These are phyloP conservation scores for Hyperoplus lanceolatus DNA, from an alignment of 2,797 vertebrate species.

Conservation along the genomic window DNA sequence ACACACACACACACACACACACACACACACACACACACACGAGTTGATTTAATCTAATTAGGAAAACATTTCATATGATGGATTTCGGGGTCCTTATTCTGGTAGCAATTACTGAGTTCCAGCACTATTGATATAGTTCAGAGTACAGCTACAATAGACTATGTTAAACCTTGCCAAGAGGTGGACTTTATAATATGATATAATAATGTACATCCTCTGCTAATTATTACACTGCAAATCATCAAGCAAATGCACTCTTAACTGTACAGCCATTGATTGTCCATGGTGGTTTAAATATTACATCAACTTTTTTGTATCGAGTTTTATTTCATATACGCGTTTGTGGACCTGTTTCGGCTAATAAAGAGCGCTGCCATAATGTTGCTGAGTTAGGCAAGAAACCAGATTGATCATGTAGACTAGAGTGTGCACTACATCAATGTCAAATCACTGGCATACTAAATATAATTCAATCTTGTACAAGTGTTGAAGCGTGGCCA, in stretches of 20 bases:
- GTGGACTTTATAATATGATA: constrained; percentile 33
- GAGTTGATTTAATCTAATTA: constrained; percentile 63
- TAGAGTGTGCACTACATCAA: constrained; percentile 26
- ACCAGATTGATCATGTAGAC: constrained; percentile 46
- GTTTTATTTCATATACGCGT: constrained; percentile 51
- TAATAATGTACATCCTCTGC: constrained; percentile 21
- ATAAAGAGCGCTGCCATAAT: constrained; percentile 18
- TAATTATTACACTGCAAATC: constrained; percentile 52
- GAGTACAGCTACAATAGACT: constrained; percentile 30
- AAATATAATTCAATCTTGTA: constrained; percentile 42
- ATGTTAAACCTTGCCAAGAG: constrained; percentile 43
- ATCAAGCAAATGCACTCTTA: constrained; percentile 30
- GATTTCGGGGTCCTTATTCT: constrained; percentile 53
- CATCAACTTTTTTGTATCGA: constrained; percentile 33
- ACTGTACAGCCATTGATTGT: constrained; percentile 42
- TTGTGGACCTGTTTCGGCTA: constrained; percentile 21
- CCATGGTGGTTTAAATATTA: constrained; percentile 17
- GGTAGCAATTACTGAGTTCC: constrained; percentile 66
- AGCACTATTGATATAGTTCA: constrained; percentile 58
- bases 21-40: constrained; percentile 24
- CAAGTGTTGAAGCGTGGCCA: not conserved
- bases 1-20: constrained; percentile 4
- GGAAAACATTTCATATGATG: constrained; percentile 65
- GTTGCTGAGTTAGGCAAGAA: constrained; percentile 65
- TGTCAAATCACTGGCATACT: constrained; percentile 44